Percentiles rank a stretch among this genome's conserved stretches.
These are phyloP conservation scores for Bombyx mori DNA, from an alignment of 1,140 invertebrate genomes.

Conservation along the genomic window ASM3026992v2 NC_085123.1:11488001-11488500, in stretches of 20 bases:
- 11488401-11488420: conserved; percentile 48
- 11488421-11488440: conserved; percentile 43
- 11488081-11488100: conserved; percentile 62
- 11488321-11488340: conserved; percentile 80
- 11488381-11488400: conserved; percentile 46
- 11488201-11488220: conserved; percentile 35
- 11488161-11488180: conserved; percentile 75
- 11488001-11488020: too few species aligned
- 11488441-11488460: conserved; percentile 31
- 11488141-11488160: conserved; percentile 81
- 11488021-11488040: background rate
- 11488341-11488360: conserved; percentile 66
- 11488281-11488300: conserved; percentile 73
- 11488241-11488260: conserved; percentile 72
- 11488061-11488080: conserved; percentile 63
- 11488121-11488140: conserved; percentile 74
- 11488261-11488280: conserved; percentile 64
- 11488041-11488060: conserved; percentile 44
- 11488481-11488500: conserved; percentile 76
- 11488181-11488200: conserved; percentile 54
- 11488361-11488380: conserved; percentile 41
- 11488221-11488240: conserved; percentile 77
- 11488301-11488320: conserved; percentile 69
- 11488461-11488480: conserved; percentile 69
- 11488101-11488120: conserved; percentile 76